A percentile compares a stretch with the other conserved stretches of the same genome.
Evolutionary conservation across 2,888 invertebrate species (phyloP).

Genomic region (Drosophila atripex): DNA sequence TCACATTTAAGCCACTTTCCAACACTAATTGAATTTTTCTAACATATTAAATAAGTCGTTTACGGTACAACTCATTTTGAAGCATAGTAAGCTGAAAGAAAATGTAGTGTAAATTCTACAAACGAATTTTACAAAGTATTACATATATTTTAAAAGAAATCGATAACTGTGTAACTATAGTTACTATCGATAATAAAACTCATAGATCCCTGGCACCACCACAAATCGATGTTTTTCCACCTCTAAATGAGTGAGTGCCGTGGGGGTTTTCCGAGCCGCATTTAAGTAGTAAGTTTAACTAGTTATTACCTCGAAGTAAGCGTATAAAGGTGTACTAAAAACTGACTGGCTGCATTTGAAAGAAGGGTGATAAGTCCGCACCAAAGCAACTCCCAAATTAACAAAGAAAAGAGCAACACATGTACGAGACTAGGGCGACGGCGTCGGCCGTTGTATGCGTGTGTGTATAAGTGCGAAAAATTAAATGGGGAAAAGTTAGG

Average conservation of each 20-base stretch:
- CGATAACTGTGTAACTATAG: neutral
- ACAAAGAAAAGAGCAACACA: slow-evolving; percentile 13
- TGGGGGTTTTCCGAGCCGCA: slow-evolving; percentile 40
- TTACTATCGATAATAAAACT: neutral
- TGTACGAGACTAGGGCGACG: slow-evolving; percentile 42
- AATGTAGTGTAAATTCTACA: too few relatives aligned
- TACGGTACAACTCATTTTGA: too few relatives aligned
- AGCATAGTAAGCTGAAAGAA: too few relatives aligned
- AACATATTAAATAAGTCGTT: too few relatives aligned
- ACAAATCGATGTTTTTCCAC: slow-evolving; percentile 1
- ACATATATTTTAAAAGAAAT: neutral
- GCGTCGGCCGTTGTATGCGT: slow-evolving; percentile 32
- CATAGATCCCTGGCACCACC: neutral
- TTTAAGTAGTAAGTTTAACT: slow-evolving; percentile 1
- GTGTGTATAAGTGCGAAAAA: slow-evolving; percentile 62
- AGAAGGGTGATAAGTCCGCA: neutral
- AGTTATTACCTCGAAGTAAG: neutral
- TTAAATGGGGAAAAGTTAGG: slow-evolving; percentile 48
- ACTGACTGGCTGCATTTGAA: neutral
- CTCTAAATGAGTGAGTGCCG: slow-evolving; percentile 65
- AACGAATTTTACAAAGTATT: neutral
- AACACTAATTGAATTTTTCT: neutral
- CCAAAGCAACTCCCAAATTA: neutral
- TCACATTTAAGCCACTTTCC: neutral
- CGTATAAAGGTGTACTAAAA: neutral